A percentile compares a stretch with the other conserved stretches of the same genome.
Evolutionary conservation across 2,797 vertebrate species (phyloP).

Genomic region (Labeo calbasu): DNA sequence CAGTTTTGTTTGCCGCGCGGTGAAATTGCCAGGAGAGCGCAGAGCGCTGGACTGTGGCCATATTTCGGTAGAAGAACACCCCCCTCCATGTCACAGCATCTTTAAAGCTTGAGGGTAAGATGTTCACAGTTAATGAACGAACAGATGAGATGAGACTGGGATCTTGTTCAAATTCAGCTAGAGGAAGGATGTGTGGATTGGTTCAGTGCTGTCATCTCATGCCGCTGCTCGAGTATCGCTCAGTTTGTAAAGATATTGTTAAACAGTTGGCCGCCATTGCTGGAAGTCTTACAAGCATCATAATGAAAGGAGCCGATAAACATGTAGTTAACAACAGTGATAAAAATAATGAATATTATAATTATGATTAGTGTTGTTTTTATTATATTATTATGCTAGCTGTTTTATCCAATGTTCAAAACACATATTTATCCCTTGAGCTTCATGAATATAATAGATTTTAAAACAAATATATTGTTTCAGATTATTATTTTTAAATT

Average conservation of each 20-base stretch:
- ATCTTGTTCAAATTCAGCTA: conserved; percentile 17
- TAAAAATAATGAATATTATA: background rate
- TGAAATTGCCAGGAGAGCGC: conserved; percentile 75
- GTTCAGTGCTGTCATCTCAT: conserved; percentile 4
- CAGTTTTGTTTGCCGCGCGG: conserved; percentile 75
- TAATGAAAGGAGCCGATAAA: background rate
- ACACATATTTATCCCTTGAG: background rate
- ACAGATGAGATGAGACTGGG: conserved; percentile 28
- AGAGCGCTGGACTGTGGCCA: conserved; percentile 73
- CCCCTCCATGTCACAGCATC: conserved; percentile 69
- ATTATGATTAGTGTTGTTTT: background rate
- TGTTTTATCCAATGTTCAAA: background rate
- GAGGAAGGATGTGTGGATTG: conserved; percentile 35
- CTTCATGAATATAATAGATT: background rate
- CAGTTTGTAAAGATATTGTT: conserved; percentile 11
- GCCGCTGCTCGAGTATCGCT: background rate
- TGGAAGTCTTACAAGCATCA: conserved; percentile 1
- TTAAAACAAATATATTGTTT: background rate
- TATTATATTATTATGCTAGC: background rate
- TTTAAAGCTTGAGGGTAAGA: conserved; percentile 61
- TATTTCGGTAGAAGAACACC: conserved; percentile 69
- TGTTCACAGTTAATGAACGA: conserved; percentile 45
- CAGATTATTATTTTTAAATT: background rate
- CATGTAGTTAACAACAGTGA: too few species aligned
- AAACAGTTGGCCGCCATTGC: conserved; percentile 1